phyloP scores from a whole-genome alignment of 1,140 invertebrate species.

The Mamestra configurata region DNA sequence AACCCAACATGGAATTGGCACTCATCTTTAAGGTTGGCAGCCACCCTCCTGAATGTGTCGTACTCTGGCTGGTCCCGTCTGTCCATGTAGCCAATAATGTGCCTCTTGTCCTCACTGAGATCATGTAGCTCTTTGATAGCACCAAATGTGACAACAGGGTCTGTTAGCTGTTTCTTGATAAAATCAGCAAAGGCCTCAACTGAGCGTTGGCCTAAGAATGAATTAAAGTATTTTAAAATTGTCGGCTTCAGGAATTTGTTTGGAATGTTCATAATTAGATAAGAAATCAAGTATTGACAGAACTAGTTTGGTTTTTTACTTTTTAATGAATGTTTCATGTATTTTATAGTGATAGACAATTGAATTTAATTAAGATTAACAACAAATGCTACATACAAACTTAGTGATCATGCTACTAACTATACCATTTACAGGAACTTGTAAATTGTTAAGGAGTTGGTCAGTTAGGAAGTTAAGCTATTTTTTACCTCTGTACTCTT shows the following conservation, averaged over 20 bases:
- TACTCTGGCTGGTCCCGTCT: conserved; percentile 94
- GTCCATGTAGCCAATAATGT: conserved; percentile 98
- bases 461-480: neutral
- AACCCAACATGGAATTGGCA: conserved; percentile 98
- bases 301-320: no score
- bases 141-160: conserved; percentile 95
- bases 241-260: neutral
- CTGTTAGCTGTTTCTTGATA: conserved; percentile 96
- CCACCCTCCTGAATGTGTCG: conserved; percentile 93
- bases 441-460: no score
- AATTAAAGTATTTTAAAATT: neutral
- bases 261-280: conserved; percentile 20
- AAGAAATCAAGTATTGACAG: neutral
- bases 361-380: conserved; percentile 46
- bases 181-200: conserved; percentile 95
- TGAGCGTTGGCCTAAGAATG: conserved; percentile 87
- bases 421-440: no score
- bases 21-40: conserved; percentile 97
- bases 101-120: conserved; percentile 96
- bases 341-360: neutral
- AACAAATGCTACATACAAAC: no score
- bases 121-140: conserved; percentile 92
- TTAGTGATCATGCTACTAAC: no score
- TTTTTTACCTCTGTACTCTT: conserved; percentile 95
- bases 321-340: neutral